phyloP scores from a whole-genome alignment of 2,797 vertebrate genomes.

The Pseudochirops cupreus region DNA sequence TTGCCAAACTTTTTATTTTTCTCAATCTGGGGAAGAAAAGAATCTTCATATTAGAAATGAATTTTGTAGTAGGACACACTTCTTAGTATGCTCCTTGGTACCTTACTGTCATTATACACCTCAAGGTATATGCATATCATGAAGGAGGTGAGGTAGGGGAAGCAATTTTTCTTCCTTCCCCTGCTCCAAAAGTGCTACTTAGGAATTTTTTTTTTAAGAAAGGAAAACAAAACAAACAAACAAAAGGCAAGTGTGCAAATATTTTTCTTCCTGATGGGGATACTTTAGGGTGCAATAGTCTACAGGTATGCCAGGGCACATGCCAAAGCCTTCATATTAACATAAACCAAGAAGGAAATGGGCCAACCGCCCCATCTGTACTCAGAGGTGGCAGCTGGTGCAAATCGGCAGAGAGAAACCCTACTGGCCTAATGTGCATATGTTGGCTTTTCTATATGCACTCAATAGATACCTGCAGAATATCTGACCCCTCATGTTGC shows the following conservation, averaged over 20 bases:
- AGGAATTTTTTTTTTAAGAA: constrained; percentile 68
- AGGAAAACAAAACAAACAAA: constrained; percentile 65
- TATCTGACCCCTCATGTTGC: constrained; percentile 59
- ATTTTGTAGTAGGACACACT: constrained; percentile 79
- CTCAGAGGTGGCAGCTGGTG: constrained; percentile 52
- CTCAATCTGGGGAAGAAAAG: constrained; percentile 77
- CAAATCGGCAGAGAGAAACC: constrained; percentile 57
- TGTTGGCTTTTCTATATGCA: constrained; percentile 42
- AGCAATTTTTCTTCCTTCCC: constrained; percentile 77
- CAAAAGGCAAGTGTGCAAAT: constrained; percentile 73
- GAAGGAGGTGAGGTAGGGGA: constrained; percentile 70
- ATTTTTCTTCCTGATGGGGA: constrained; percentile 72
- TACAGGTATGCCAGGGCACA: constrained; percentile 58
- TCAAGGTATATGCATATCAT: constrained; percentile 81
- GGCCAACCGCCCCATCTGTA: constrained; percentile 58
- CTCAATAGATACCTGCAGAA: constrained; percentile 49
- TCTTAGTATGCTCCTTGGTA: constrained; percentile 81
- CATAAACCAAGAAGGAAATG: constrained; percentile 64
- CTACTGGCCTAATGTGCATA: constrained; percentile 52
- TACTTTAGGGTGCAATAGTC: constrained; percentile 49
- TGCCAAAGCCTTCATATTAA: constrained; percentile 71
- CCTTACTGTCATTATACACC: constrained; percentile 79
- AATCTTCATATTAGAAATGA: constrained; percentile 82
- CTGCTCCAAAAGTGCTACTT: constrained; percentile 85
- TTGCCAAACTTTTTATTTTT: constrained; percentile 75